phyloP scores from a whole-genome alignment of 2,888 invertebrate genomes.

The Steinernema carpocapsae region DNA sequence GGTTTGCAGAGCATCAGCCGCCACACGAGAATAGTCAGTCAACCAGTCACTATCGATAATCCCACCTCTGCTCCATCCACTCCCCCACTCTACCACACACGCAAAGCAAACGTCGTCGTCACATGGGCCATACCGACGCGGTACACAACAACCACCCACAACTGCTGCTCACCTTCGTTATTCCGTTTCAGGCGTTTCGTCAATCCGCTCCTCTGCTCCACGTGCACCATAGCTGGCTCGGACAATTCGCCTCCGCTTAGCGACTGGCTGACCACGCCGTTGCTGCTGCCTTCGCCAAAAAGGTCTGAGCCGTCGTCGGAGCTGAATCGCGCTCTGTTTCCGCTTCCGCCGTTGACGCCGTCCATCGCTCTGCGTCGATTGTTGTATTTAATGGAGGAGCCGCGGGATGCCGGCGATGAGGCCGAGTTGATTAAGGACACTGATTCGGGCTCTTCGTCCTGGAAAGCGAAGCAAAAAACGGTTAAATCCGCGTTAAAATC shows the following conservation, averaged over 20 bases:
- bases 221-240: slow-evolving; percentile 28
- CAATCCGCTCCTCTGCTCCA: slow-evolving; percentile 23
- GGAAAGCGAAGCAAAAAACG: neutral
- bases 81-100: slow-evolving; percentile 3
- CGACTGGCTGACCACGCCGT: neutral
- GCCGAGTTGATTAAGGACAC: slow-evolving; percentile 24
- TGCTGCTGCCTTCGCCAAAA: slow-evolving; percentile 29
- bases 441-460: slow-evolving; percentile 33
- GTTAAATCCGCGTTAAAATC: neutral
- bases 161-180: slow-evolving; percentile 9
- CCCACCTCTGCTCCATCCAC: neutral
- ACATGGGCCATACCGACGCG: neutral
- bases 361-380: slow-evolving; percentile 12
- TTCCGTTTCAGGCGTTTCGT: slow-evolving; percentile 23
- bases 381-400: slow-evolving; percentile 25
- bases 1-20: no score
- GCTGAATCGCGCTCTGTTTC: slow-evolving; percentile 16
- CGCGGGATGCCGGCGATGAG: slow-evolving; percentile 20
- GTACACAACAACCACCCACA: neutral
- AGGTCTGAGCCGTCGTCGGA: slow-evolving; percentile 27
- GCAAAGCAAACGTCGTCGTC: neutral
- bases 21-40: neutral
- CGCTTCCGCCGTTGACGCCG: slow-evolving; percentile 6
- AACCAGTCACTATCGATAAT: neutral
- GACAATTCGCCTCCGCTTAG: neutral